These are phyloP conservation scores for Pseudolaguvia tuberculata DNA, from an alignment of 2,113 vertebrate species.

Conservation along the genomic window DNA sequence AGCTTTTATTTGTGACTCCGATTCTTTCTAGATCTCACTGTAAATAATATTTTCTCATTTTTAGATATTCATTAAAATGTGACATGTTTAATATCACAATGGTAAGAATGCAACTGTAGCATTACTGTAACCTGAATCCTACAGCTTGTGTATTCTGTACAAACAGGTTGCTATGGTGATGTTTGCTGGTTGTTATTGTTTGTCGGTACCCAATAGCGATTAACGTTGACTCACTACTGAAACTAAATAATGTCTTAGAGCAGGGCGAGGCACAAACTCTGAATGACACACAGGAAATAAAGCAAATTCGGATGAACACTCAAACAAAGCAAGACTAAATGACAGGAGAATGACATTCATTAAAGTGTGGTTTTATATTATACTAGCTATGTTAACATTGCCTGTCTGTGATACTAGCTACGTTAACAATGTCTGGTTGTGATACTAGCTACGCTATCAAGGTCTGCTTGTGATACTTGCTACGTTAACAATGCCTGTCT, in stretches of 20 bases:
- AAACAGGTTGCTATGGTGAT: conserved; percentile 30
- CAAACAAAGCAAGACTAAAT: not conserved
- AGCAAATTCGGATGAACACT: not conserved
- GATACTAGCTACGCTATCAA: no score
- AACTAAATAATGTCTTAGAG: conserved; percentile 9
- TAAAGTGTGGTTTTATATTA: not conserved
- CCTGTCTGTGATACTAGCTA: no score
- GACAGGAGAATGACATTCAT: not conserved
- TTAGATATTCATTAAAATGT: not conserved
- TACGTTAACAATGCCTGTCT: no score
- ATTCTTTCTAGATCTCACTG: not conserved
- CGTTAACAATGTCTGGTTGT: no score
- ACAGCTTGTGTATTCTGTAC: not conserved
- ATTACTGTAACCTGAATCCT: not conserved
- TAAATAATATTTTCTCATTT: not conserved
- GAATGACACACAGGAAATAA: not conserved
- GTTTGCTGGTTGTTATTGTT: conserved; percentile 20
- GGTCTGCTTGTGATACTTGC: no score
- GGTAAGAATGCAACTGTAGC: not conserved
- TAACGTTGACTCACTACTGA: conserved; percentile 30
- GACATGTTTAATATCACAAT: not conserved
- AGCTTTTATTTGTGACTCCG: not conserved
- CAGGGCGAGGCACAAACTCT: not conserved
- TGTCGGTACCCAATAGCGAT: not conserved
- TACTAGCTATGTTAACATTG: not conserved